A percentile compares a stretch with the other conserved stretches of the same genome.
Conservation (phyloP, 2,797 vertebrate genomes). For the Parauchenoglanis punctatus region DNA sequence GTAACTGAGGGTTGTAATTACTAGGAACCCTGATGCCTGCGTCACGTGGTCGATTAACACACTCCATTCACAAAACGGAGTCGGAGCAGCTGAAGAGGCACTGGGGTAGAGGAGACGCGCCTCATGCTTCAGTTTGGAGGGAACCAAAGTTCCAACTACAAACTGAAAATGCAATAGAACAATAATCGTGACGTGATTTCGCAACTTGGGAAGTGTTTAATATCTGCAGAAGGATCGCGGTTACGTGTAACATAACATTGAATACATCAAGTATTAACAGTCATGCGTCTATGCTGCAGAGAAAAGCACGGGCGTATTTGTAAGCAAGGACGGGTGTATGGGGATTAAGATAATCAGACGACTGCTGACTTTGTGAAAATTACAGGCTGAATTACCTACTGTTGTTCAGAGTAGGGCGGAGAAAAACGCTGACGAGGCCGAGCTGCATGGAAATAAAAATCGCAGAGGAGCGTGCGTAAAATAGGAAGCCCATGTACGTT, state of each 20-base stretch:
- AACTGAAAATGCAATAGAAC: background rate
- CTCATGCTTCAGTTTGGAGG: background rate
- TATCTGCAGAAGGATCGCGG: background rate
- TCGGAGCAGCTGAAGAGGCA: background rate
- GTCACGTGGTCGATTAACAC: background rate
- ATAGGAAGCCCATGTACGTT: background rate
- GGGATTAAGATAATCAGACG: background rate
- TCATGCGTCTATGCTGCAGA: no score
- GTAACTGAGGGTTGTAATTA: background rate
- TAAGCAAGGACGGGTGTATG: background rate
- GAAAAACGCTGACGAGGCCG: background rate
- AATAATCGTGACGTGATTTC: background rate
- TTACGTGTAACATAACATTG: background rate
- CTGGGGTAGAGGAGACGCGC: background rate
- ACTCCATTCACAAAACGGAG: background rate
- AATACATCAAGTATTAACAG: background rate
- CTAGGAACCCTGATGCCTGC: background rate
- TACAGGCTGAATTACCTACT: background rate
- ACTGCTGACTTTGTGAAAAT: no score
- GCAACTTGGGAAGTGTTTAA: background rate
- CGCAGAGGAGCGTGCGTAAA: background rate
- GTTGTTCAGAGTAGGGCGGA: background rate
- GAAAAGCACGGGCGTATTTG: no score
- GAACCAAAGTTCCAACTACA: background rate
- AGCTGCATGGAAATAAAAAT: background rate